These are phyloP conservation scores for Phalacrocorax pelagicus DNA, from an alignment of 2,113 vertebrate genomes.

Conservation along the genomic window DNA sequence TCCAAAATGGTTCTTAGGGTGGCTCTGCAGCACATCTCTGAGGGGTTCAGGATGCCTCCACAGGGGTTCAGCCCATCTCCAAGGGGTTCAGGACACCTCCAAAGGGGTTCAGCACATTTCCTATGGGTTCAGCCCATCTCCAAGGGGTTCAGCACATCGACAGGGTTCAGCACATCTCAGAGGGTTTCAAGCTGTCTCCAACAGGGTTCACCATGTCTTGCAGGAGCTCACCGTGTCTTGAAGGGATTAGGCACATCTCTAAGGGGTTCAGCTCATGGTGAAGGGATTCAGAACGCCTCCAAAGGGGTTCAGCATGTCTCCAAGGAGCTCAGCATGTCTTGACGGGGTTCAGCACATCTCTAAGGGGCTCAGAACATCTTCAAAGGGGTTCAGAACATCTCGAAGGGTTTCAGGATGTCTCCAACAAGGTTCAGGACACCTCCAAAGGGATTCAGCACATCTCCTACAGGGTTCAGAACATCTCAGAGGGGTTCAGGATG, in stretches of 20 bases:
- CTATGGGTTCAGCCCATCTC: too few relatives aligned
- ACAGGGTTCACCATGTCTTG: too few relatives aligned
- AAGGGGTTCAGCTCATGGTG: not conserved
- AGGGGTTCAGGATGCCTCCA: not conserved
- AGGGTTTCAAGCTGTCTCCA: not conserved
- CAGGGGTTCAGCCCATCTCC: too few relatives aligned
- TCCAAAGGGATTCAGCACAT: rapidly evolving
- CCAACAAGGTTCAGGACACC: too few relatives aligned
- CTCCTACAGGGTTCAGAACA: rapidly evolving
- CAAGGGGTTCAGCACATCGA: too few relatives aligned
- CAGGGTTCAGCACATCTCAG: not conserved
- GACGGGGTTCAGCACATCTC: not conserved
- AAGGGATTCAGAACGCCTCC: not conserved
- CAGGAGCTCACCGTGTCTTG: too few relatives aligned
- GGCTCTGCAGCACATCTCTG: not conserved
- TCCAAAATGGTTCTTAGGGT: not conserved
- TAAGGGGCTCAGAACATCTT: not conserved
- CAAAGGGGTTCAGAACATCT: not conserved
- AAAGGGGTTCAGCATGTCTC: not conserved
- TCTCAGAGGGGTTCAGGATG: not conserved
- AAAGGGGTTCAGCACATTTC: not conserved
- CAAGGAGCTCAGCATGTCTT: not conserved
- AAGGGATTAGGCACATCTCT: too few relatives aligned
- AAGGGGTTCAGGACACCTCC: not conserved
- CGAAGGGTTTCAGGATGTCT: not conserved